Conservation (phyloP, 2,888 invertebrate species). For the Scrobipalpa atriplicella region DNA sequence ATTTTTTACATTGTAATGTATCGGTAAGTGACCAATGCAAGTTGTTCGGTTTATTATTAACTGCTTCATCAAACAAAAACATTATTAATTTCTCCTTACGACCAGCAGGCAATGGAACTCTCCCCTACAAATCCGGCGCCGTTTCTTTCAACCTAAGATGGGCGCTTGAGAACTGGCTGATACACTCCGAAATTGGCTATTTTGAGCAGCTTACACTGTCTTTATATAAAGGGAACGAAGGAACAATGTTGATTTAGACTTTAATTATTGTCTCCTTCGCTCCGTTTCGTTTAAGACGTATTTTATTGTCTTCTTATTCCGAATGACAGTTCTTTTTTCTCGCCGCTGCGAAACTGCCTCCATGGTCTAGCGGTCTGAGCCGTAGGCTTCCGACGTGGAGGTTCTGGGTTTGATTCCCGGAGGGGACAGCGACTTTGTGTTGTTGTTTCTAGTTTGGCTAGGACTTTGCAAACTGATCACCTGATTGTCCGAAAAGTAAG, state of each 20-base stretch:
- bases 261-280: slow-evolving; percentile 11
- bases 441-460: no score
- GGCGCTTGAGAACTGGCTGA: not conserved
- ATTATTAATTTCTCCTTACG: not conserved
- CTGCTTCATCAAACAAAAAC: no score
- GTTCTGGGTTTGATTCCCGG: no score
- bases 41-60: no score
- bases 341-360: no score
- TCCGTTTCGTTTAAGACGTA: slow-evolving; percentile 4
- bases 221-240: slow-evolving; percentile 9
- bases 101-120: not conserved
- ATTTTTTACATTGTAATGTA: no score
- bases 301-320: not conserved
- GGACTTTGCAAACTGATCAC: no score
- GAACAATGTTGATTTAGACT: slow-evolving; percentile 13
- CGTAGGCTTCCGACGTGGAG: no score
- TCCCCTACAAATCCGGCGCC: not conserved
- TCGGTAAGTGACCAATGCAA: no score
- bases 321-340: not conserved
- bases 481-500: no score
- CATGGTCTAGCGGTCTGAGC: no score
- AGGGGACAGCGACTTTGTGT: no score
- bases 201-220: slow-evolving; percentile 20
- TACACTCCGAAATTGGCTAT: slow-evolving; percentile 20
- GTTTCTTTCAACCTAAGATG: not conserved